Base-by-base conservation (phyloP, 1,140 invertebrate genomes). In the Protaetia brevitarsis region DNA sequence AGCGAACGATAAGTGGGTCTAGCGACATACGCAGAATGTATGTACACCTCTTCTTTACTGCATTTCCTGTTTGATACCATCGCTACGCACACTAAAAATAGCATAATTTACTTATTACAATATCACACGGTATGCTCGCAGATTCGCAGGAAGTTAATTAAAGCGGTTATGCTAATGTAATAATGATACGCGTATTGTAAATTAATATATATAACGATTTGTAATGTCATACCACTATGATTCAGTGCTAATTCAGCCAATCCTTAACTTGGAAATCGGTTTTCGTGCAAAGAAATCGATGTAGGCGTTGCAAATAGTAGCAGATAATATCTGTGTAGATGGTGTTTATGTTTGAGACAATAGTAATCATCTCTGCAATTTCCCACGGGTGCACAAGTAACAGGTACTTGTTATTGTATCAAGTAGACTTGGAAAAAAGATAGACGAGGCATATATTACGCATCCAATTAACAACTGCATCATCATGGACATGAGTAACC, bases 381-480 rank as follows among this genome's bases (percentile, higher is more conserved):
- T 51, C 41, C 19, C 41, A 51, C 41, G 41, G 16, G 26, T 51
- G 41, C 41, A 37, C 34, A 13, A 23, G 41, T 51, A 51, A 23
- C 41, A 45, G 41, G 4, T 23, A 51, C 26, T 51, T 51, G n/a
- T n/a, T n/a, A n/a, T n/a, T n/a, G 26, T 51, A 51, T 5, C 41
- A 51, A 51, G 19, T 51, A 51, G 26, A 51, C 19, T 19, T 51
- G 26, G 19, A 23, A 23, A 51, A 51, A 51, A 51, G 41, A n/a
- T n/a, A n/a, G n/a, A n/a, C n/a, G 41, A 51, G 19, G 41, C 41
- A 16, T 23, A 51, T 23, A 23, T 51, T 51, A 51, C 21, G 21
- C 41, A 51, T 51, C 26, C 26, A 51, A 51, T 51, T 51, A 51
- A 51, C 21, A 51, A 51, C 41, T 19, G 41, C 41, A 51, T 51